A percentile compares a stretch with the other conserved stretches of the same genome.
phyloP scores from a whole-genome alignment of 2,113 vertebrate genomes.

The Ammodytes marinus region DNA sequence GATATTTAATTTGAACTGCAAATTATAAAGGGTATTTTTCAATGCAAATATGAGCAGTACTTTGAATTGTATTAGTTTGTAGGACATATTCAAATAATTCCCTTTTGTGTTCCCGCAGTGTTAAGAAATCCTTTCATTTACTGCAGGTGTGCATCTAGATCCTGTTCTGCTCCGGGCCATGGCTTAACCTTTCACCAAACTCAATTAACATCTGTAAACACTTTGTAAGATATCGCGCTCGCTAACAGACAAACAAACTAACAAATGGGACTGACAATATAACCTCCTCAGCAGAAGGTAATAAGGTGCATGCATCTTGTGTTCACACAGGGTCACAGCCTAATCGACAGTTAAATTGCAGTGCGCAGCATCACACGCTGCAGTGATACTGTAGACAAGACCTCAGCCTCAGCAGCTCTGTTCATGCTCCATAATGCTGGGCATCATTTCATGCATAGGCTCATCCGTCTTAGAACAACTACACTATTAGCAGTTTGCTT shows the following conservation, averaged over 20 bases:
- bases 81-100: slow-evolving; percentile 8
- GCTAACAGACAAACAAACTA: slow-evolving; percentile 40
- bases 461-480: slow-evolving; percentile 55
- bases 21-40: slow-evolving; percentile 15
- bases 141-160: slow-evolving; percentile 1
- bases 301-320: slow-evolving; percentile 45
- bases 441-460: slow-evolving; percentile 58
- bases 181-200: slow-evolving; percentile 26
- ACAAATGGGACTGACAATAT: slow-evolving; percentile 38
- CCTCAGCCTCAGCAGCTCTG: slow-evolving; percentile 66
- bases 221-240: background rate
- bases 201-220: slow-evolving; percentile 12
- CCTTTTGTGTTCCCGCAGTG: background rate
- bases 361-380: slow-evolving; percentile 60
- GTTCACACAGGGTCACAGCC: slow-evolving; percentile 42
- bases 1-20: slow-evolving; percentile 14
- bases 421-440: slow-evolving; percentile 62
- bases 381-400: slow-evolving; percentile 65
- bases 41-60: background rate
- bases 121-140: slow-evolving; percentile 24
- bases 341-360: slow-evolving; percentile 77
- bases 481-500: slow-evolving; percentile 54
- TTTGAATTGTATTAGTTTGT: background rate
- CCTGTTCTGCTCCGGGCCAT: background rate
- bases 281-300: slow-evolving; percentile 41